phyloP scores from a whole-genome alignment of 2,113 vertebrate genomes.

The Prolemur simus region DNA sequence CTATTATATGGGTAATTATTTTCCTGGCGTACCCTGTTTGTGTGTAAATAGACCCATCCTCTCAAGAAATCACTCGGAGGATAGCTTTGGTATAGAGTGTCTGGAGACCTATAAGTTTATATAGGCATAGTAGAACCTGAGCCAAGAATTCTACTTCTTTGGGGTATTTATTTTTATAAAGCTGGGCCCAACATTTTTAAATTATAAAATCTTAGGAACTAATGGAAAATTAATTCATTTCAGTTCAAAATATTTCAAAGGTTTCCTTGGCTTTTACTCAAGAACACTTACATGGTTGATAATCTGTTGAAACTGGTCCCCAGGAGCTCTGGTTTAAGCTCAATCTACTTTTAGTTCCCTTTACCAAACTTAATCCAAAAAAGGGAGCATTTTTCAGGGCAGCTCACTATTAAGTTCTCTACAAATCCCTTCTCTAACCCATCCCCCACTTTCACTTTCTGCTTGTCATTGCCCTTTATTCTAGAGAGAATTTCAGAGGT shows the following conservation, averaged over 20 bases:
- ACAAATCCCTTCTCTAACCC: not conserved
- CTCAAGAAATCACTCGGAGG: not conserved
- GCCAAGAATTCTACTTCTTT: not conserved
- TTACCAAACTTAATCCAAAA: not conserved
- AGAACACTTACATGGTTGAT: not conserved
- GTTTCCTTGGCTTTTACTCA: not conserved
- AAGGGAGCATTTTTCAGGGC: not conserved
- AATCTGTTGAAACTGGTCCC: not conserved
- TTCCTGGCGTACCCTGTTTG: not conserved
- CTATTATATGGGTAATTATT: not conserved
- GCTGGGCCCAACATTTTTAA: not conserved
- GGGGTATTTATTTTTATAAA: conserved; percentile 24
- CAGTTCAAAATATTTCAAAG: not conserved
- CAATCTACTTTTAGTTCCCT: not conserved
- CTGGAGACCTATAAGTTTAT: not conserved
- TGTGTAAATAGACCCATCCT: not conserved
- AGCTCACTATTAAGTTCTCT: not conserved
- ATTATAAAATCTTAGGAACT: not conserved
- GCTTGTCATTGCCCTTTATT: not conserved
- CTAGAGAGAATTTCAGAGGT: not conserved
- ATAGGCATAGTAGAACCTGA: not conserved
- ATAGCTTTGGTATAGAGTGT: not conserved
- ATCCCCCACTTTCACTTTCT: not conserved
- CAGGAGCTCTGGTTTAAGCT: not conserved
- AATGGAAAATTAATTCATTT: not conserved